These are phyloP conservation scores for Drosophila antonietae DNA, from an alignment of 2,888 invertebrate genomes.

Conservation along the genomic window DNA sequence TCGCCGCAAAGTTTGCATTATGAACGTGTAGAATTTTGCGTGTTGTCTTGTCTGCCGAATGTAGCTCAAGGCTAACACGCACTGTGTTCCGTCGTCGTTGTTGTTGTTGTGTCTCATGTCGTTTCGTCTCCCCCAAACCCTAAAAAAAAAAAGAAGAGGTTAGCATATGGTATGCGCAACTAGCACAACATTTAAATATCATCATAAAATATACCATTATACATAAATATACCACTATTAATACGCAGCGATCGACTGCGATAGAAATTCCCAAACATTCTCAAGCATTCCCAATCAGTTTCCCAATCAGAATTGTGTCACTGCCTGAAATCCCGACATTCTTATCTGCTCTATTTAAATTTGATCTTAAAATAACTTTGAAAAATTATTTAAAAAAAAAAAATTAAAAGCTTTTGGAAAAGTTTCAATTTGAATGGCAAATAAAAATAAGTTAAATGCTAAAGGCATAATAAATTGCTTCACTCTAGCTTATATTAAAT, in stretches of 20 bases:
- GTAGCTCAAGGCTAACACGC: conserved; percentile 71
- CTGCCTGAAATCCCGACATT: neutral
- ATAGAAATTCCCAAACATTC: neutral
- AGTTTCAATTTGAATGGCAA: neutral
- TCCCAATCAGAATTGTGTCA: neutral
- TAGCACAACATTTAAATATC: neutral
- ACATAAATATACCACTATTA: neutral
- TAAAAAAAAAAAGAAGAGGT: neutral
- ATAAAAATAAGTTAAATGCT: neutral
- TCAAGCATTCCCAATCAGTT: neutral
- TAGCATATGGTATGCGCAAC: conserved; percentile 31
- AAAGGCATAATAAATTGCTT: neutral
- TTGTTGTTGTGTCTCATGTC: conserved; percentile 19
- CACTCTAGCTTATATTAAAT: neutral
- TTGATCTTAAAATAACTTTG: neutral
- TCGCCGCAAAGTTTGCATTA: conserved; percentile 62
- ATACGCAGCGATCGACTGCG: neutral
- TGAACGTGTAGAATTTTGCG: conserved; percentile 52
- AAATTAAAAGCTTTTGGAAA: neutral
- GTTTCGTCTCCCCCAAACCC: conserved; percentile 9
- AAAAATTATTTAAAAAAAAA: neutral
- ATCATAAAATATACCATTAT: conserved; percentile 8
- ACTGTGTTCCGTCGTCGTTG: conserved; percentile 38
- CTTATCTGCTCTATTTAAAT: neutral
- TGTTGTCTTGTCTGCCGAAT: conserved; percentile 49